Percentiles rank a stretch among this genome's conserved stretches.
Evolutionary conservation across 2,113 vertebrate genomes (phyloP).

Genomic region (Varanus salvator): DNA sequence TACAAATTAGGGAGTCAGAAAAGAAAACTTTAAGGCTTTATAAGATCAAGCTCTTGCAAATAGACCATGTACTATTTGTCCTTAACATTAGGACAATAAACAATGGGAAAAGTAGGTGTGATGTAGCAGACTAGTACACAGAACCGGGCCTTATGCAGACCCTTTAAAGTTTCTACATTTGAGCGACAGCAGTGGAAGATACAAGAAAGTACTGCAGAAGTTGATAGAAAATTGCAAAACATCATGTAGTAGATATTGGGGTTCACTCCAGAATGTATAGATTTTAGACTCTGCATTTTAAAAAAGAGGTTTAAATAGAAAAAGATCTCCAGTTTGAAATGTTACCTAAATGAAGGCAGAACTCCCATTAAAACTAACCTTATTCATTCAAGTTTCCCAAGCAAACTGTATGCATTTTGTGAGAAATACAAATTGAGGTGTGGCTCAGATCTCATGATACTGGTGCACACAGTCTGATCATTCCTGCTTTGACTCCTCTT

Average conservation of each 20-base stretch:
- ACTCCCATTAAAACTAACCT: not conserved
- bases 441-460: no score
- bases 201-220: not conserved
- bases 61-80: no score
- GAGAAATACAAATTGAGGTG: not conserved
- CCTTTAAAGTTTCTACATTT: not conserved
- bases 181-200: not conserved
- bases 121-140: not conserved
- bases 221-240: not conserved
- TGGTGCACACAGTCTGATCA: no score
- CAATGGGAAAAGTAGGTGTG: not conserved
- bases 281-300: not conserved
- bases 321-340: not conserved
- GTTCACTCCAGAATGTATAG: not conserved
- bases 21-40: not conserved
- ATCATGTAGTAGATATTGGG: not conserved
- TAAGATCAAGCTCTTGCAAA: not conserved
- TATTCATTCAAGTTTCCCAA: not conserved
- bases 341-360: not conserved
- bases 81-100: not conserved
- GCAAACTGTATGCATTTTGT: not conserved
- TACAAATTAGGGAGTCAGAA: no score
- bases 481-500: no score
- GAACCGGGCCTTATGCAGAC: not conserved
- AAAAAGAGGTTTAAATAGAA: not conserved